Base-by-base conservation (phyloP, 1,140 invertebrate species). In the Leucophenga varia region DNA sequence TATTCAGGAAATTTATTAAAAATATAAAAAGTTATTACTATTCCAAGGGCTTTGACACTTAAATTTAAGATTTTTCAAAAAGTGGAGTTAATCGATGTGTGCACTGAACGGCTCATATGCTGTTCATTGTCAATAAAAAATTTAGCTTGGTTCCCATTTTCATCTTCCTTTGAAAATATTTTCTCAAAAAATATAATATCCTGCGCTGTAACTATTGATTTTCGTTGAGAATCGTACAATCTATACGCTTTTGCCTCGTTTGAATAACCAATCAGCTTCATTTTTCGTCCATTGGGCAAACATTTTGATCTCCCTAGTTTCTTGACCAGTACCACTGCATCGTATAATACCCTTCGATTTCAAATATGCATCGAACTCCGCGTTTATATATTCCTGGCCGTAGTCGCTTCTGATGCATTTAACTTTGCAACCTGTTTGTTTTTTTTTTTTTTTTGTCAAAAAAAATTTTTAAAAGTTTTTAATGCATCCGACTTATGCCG, bases 371-470 rank as follows among this genome's bases (percentile, higher is more conserved):
- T 54, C 39, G 31, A 76, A 54, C 3, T 46, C 25, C 22, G 20
- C 28, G 43, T 60, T 69, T 2, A 54, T 13, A 49, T 61, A 78
- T 57, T 79, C 75, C 16, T 16, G 52, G 36, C 76, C 77, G 55
- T 77, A 76, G 36, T 76, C 73, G 13, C 49, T 61, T 40, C 60
- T 42, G 17, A 77, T 4, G 10, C 39, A 41, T 55, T 75, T 72
- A 12, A 76, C 47, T 19, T 60, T 64, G 6, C 52, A 34, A 34
- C 55, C 45, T 14, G 57, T 64, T 52, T 64, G 25, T 13, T 54
- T 58, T 57, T 63, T 44, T 43, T 20, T 5, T 13, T 18, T 39
- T 12, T 5, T 14, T 12, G n/a, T n/a, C n/a, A n/a, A n/a, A 17
- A 3, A 37, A 36, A 48, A 6, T 39, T 12, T 38, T 43, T 49